These are phyloP conservation scores for Helogale parvula DNA, from an alignment of 2,113 vertebrate species.

Conservation along the genomic window DNA sequence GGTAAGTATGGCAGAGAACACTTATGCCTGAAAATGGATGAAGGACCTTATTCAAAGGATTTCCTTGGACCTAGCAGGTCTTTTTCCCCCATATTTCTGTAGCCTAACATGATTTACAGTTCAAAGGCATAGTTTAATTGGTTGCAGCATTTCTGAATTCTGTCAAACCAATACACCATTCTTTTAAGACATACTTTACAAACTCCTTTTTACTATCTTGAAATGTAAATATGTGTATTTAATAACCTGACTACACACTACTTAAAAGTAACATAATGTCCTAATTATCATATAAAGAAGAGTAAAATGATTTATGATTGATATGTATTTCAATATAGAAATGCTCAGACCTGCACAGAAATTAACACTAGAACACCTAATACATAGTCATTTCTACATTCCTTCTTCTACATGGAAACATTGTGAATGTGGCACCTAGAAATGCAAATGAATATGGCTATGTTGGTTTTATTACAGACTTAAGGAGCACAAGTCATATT, in stretches of 20 bases:
- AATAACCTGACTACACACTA: not conserved
- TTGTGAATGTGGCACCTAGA: not conserved
- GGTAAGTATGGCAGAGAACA: not conserved
- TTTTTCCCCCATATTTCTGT: not conserved
- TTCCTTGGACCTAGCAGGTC: not conserved
- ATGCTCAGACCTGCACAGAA: not conserved
- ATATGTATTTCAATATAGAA: not conserved
- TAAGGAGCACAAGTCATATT: not conserved
- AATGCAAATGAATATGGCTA: not conserved
- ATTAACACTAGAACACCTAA: not conserved
- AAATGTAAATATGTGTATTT: not conserved
- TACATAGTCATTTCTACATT: not conserved
- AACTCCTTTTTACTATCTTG: not conserved
- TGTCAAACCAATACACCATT: not conserved
- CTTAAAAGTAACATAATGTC: not conserved
- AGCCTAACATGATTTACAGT: not conserved
- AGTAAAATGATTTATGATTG: not conserved
- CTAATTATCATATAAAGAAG: not conserved
- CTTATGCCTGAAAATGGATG: not conserved
- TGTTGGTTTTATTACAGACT: not conserved
- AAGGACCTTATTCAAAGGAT: not conserved
- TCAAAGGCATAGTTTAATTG: not conserved
- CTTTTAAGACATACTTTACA: not conserved
- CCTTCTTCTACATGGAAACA: not conserved
- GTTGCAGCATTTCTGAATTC: not conserved